phyloP scores from a whole-genome alignment of 2,888 invertebrate species.

The Sinotaia quadrata region DNA sequence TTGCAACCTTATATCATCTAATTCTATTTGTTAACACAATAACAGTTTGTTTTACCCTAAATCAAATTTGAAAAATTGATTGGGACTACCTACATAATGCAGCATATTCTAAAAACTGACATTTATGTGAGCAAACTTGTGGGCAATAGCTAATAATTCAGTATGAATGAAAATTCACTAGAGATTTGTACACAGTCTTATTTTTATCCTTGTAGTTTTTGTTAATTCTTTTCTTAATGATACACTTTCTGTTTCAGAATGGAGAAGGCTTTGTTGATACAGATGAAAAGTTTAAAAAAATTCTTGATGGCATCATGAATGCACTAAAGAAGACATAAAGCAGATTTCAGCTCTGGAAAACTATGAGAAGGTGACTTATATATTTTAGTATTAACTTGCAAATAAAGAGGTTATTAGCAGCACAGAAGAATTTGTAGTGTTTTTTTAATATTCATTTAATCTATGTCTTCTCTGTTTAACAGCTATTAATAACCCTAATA shows the following conservation, averaged over 20 bases:
- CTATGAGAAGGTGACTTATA: neutral
- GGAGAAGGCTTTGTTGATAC: conserved; percentile 34
- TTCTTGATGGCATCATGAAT: conserved; percentile 28
- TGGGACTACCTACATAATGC: too few relatives aligned
- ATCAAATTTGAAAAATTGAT: too few relatives aligned
- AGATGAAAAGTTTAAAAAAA: conserved; percentile 27
- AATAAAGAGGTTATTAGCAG: too few relatives aligned
- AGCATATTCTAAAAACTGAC: too few relatives aligned
- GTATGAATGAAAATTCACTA: neutral
- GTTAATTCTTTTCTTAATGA: too few relatives aligned
- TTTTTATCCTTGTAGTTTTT: neutral
- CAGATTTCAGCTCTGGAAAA: neutral
- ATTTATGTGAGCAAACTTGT: neutral
- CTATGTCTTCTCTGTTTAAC: too few relatives aligned
- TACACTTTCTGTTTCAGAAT: conserved; percentile 21
- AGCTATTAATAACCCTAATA: too few relatives aligned
- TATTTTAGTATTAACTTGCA: neutral
- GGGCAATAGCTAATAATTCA: neutral
- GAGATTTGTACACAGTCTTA: neutral
- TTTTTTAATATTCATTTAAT: too few relatives aligned
- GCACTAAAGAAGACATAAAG: conserved; percentile 8
- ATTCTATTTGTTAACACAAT: too few relatives aligned
- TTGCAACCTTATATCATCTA: too few relatives aligned
- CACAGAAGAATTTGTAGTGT: too few relatives aligned
- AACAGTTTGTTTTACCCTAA: neutral